Evolutionary conservation across 2,888 invertebrate genomes (phyloP), one percentile per base, ranked within the genome.

Genomic region (Nycteola revayana): DNA sequence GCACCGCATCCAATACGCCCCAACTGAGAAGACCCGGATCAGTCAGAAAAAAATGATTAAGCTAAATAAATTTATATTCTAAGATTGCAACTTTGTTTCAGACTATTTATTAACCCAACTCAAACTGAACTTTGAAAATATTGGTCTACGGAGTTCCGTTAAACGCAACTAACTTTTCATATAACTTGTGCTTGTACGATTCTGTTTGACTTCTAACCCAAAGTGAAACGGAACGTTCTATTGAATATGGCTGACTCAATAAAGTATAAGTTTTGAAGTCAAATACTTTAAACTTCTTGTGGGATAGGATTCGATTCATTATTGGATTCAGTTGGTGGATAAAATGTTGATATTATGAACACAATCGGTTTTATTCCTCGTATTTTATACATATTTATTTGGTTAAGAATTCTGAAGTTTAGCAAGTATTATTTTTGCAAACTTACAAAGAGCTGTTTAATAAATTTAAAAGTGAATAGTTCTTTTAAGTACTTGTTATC

Each of bases 121-220:
- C 14, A 14, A 51, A 52, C 51, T 49, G 38, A 50, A 53, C 32
- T n/a, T 21, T 26, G 42, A 62, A 61, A 66, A 64, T 72, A 66
- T 68, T 67, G 53, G 60, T 63, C 60, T 60, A 43, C 52, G 49
- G 9, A 62, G 46, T 57, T 65, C 32, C 49, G 29, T 57, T 48
- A 31, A 32, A 59, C 44, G 46, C 44, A 58, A 38, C 52, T 50
- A 52, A 49, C 47, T 52, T 65, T 52, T 36, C 55, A 32, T 44
- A 51, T 58, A 57, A 57, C 59, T 58, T 57, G 46, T 61, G 50
- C 61, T 66, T 60, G 59, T 44, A 50, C 42, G 43, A 54, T 47
- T 59, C 52, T 59, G 49, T 64, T 63, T 64, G 59, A 63, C 49
- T 66, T 66, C 32, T 31, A 35, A 60, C 54, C 53, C 36, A 37